Base-by-base conservation (phyloP, 2,888 invertebrate genomes). In the Epistrophe eligans region DNA sequence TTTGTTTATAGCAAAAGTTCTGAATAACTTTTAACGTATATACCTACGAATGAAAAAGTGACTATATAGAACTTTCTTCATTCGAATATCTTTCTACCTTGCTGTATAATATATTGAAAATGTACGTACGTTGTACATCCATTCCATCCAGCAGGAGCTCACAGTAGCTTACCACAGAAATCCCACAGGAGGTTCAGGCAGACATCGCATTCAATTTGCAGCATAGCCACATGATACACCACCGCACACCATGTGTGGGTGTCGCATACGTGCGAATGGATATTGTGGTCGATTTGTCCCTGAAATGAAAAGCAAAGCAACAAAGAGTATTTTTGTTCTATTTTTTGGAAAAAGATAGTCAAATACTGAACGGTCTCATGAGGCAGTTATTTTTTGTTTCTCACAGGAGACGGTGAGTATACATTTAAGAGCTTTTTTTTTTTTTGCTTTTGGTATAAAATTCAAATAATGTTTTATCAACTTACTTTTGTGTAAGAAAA, bases 151-250 rank as follows among this genome's bases (percentile, higher is more conserved):
- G 83, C 83, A 79, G 73, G 83, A 83, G 73, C 40, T 74, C 50
- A 79, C 62, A 73, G 45, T 67, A 73, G 52, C 48, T 74, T 58
- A 79, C 62, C 79, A 28, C 79, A 79, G 52, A 58, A 60, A 40
- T 70, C 73, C 72, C 79, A 48, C 52, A 79, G 79, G 73, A 83
- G 73, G 64, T 73, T 60, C 82, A 60, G 50, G 67, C 79, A 79
- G 79, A 79, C 67, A 79, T 83, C 79, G 79, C 52, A 83, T 79
- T 79, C 73, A 83, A 83, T 83, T 66, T 79, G 73, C 73, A 73
- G 19, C 70, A 64, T 40, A 70, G 67, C 79, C 79, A 79, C 77
- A 77, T 77, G 82, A 73, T 77, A 83, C 77, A 73, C 57, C 50
- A 32, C 50, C n/a, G 5, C n/a, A 60, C 40, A 45, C 13, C 43